A percentile compares a stretch with the other conserved stretches of the same genome.
Conservation (phyloP, 1,140 invertebrate genomes). For the Elymnias hypermnestra region DNA sequence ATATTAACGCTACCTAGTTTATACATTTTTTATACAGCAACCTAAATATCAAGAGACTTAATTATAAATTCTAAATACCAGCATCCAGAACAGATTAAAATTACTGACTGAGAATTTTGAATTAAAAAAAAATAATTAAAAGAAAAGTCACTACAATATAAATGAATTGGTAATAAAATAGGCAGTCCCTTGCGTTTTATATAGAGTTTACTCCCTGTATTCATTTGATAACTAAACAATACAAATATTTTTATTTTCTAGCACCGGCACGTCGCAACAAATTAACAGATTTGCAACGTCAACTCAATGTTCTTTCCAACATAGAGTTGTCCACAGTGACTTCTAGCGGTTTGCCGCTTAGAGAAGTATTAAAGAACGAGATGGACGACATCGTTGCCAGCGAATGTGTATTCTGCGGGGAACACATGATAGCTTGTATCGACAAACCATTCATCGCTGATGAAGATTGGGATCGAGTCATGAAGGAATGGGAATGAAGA, state of each 20-base stretch:
- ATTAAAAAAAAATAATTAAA: too few relatives aligned
- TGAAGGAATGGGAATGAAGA: slow-evolving; percentile 88
- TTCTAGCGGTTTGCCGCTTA: slow-evolving; percentile 78
- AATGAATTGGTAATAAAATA: too few relatives aligned
- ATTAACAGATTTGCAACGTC: slow-evolving; percentile 79
- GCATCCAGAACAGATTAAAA: too few relatives aligned
- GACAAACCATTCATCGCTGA: slow-evolving; percentile 90
- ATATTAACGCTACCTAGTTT: too few relatives aligned
- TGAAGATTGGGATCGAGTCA: slow-evolving; percentile 87
- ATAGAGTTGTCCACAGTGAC: slow-evolving; percentile 76
- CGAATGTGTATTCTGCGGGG: slow-evolving; percentile 96
- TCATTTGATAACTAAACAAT: too few relatives aligned
- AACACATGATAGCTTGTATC: slow-evolving; percentile 92
- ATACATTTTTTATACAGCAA: too few relatives aligned
- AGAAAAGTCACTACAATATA: too few relatives aligned
- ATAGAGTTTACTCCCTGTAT: too few relatives aligned
- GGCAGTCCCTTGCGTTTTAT: neutral
- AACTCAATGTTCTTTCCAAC: slow-evolving; percentile 76
- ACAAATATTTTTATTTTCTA: slow-evolving; percentile 1
- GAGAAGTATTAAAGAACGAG: slow-evolving; percentile 85
- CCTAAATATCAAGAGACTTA: too few relatives aligned
- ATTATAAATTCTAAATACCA: too few relatives aligned
- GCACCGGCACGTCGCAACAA: slow-evolving; percentile 77
- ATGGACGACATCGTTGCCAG: slow-evolving; percentile 93
- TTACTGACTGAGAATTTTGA: too few relatives aligned